A percentile compares a stretch with the other conserved stretches of the same genome.
Conservation (phyloP, 1,140 invertebrate genomes). For the Ceratitis capitata region DNA sequence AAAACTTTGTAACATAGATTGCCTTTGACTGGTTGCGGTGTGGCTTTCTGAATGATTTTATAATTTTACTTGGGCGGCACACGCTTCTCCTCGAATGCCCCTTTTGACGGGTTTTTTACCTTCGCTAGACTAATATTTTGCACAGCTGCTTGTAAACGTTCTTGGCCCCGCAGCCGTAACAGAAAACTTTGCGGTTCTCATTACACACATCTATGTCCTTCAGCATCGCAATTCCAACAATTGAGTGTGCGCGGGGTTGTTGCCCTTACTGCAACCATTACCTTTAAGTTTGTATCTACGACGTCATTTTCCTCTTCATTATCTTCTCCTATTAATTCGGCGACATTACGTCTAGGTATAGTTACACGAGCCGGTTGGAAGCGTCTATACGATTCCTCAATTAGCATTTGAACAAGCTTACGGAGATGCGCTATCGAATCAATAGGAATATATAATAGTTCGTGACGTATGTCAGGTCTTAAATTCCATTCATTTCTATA, state of each 20-base stretch:
- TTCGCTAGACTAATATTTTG: neutral
- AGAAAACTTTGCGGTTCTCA: constrained; percentile 28
- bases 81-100: neutral
- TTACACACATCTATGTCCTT: constrained; percentile 17
- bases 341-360: neutral
- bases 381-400: constrained; percentile 22
- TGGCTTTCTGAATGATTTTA: neutral
- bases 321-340: neutral
- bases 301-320: neutral
- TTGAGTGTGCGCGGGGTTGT: neutral
- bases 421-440: constrained; percentile 27
- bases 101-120: neutral
- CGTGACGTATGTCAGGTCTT: constrained; percentile 37
- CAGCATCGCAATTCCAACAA: too few species aligned
- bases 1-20: neutral
- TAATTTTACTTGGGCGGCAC: neutral
- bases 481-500: constrained; percentile 35
- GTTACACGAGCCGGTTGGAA: too few species aligned
- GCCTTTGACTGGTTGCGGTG: neutral
- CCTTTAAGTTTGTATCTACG: neutral
- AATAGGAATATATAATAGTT: constrained; percentile 39
- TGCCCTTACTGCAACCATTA: neutral
- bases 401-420: constrained; percentile 33
- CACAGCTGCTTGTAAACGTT: constrained; percentile 42
- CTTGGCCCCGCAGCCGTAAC: constrained; percentile 39